Evolutionary conservation across 1,140 invertebrate genomes (phyloP), one percentile per base, ranked within the genome.

Genomic region (fruit fly (Drosophila melanogaster)): DNA sequence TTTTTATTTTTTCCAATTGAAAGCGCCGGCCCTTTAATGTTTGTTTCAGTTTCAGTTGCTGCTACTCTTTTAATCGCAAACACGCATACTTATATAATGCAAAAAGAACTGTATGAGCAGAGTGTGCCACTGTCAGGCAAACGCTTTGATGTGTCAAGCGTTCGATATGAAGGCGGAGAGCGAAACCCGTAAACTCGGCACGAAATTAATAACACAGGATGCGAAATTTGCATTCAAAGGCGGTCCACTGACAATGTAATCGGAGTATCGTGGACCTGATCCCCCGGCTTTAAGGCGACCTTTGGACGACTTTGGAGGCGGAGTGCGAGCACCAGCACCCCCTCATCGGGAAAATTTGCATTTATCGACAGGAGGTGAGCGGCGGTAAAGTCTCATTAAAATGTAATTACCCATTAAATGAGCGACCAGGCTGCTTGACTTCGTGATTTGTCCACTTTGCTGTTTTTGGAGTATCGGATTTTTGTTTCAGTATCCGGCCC

Each of bases 341-440:
- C 17, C 4, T 22, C 44, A 46, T 6, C 19, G 26, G 26, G 0
- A 7, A 62, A 61, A 85, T 85, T 85, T 81, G 81, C 81, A 85
- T 85, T 77, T 85, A 65, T 74, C 65, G 74, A 59, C 54, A 54
- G 54, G 59, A 19, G 47, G 24, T 33, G 58, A 14, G 58, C 19
- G 50, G 33, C 35, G 53, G 60, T 6, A 14, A 24, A 35, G 12
- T 60, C 81, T 79, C 84, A 87, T 70, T 83, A 60, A 83, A 89
- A 77, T 66, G 79, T 77, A 89, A 89, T 89, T 86, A 62, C 62
- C 64, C 76, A 79, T 87, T 89, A 77, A 77, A 69, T 26, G 41
- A 37, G 35, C 61, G 38, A 22, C 40, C 4, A 46, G 46, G n/a
- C 47, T 38, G 37, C 58, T 57, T 55, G 17, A 38, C 46, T 49